phyloP scores from a whole-genome alignment of 2,888 invertebrate species.

The Carabus problematicus region DNA sequence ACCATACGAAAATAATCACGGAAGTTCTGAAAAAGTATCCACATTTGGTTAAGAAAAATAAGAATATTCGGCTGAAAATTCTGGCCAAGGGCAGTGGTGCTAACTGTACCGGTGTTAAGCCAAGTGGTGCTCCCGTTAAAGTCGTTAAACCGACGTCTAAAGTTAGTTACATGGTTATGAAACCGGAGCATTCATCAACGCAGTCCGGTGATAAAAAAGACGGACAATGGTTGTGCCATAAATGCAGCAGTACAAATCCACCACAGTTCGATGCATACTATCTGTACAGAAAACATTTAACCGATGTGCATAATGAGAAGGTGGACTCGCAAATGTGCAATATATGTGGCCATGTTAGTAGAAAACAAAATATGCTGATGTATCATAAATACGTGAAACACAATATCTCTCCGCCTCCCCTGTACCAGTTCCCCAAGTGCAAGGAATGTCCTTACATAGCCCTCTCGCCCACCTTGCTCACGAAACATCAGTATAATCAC shows the following conservation, averaged over 20 bases:
- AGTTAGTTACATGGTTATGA: slow-evolving; percentile 38
- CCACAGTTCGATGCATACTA: slow-evolving; percentile 79
- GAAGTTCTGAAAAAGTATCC: slow-evolving; percentile 90
- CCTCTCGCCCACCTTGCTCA: slow-evolving; percentile 72
- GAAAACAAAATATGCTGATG: slow-evolving; percentile 74
- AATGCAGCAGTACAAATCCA: slow-evolving; percentile 69
- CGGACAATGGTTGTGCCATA: slow-evolving; percentile 83
- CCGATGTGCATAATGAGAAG: slow-evolving; percentile 79
- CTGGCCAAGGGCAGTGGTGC: slow-evolving; percentile 64
- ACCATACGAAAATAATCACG: slow-evolving; percentile 87
- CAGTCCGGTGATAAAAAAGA: slow-evolving; percentile 59
- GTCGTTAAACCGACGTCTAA: slow-evolving; percentile 31
- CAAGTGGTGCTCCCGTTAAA: slow-evolving; percentile 31
- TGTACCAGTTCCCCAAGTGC: slow-evolving; percentile 80
- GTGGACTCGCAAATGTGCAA: slow-evolving; percentile 82
- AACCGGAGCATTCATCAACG: slow-evolving; percentile 35
- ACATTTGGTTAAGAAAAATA: slow-evolving; percentile 84
- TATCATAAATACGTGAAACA: slow-evolving; percentile 85
- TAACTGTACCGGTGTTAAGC: slow-evolving; percentile 29
- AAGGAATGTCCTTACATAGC: slow-evolving; percentile 78
- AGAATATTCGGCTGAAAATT: slow-evolving; percentile 86
- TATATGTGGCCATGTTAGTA: slow-evolving; percentile 81
- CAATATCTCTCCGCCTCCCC: slow-evolving; percentile 74
- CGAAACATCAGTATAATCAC: slow-evolving; percentile 74
- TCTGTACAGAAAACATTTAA: slow-evolving; percentile 81